A percentile compares a stretch with the other conserved stretches of the same genome.
These are phyloP conservation scores for Olivierus martensii DNA, from an alignment of 1,140 invertebrate genomes.

Conservation along the genomic window DNA sequence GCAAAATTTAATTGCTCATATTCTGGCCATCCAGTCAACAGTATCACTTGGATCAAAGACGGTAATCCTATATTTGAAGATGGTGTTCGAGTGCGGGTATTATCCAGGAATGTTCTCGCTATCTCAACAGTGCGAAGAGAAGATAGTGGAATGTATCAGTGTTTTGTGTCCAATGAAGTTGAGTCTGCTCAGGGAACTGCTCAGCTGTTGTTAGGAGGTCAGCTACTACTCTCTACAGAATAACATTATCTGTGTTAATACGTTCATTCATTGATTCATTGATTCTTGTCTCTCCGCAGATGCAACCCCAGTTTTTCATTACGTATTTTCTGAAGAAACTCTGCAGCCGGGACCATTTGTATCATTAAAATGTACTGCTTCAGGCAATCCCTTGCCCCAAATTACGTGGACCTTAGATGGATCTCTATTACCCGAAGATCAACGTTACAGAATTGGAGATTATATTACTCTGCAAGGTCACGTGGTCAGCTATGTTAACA, in stretches of 20 bases:
- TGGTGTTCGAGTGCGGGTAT: slow-evolving; percentile 8
- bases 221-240: background rate
- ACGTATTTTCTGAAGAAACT: slow-evolving; percentile 52
- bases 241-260: background rate
- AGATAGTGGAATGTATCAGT: slow-evolving; percentile 53
- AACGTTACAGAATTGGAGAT: slow-evolving; percentile 17
- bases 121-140: slow-evolving; percentile 27
- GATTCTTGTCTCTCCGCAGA: slow-evolving; percentile 43
- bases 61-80: slow-evolving; percentile 18
- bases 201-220: slow-evolving; percentile 33
- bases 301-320: slow-evolving; percentile 70
- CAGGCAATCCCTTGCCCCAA: slow-evolving; percentile 61
- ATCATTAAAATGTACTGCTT: slow-evolving; percentile 62
- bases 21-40: slow-evolving; percentile 29
- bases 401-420: slow-evolving; percentile 69
- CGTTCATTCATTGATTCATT: background rate
- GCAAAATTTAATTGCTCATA: slow-evolving; percentile 33
- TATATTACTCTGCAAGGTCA: slow-evolving; percentile 19
- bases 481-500: slow-evolving; percentile 42
- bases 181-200: slow-evolving; percentile 30
- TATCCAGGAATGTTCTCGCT: slow-evolving; percentile 5
- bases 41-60: slow-evolving; percentile 19
- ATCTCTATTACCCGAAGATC: slow-evolving; percentile 41
- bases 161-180: slow-evolving; percentile 28
- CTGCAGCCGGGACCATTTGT: slow-evolving; percentile 72